A percentile compares a stretch with the other conserved stretches of the same genome.
Evolutionary conservation across 92 coral and sea anemone species (phyloP).

Genomic region (Diadumene lineata): DNA sequence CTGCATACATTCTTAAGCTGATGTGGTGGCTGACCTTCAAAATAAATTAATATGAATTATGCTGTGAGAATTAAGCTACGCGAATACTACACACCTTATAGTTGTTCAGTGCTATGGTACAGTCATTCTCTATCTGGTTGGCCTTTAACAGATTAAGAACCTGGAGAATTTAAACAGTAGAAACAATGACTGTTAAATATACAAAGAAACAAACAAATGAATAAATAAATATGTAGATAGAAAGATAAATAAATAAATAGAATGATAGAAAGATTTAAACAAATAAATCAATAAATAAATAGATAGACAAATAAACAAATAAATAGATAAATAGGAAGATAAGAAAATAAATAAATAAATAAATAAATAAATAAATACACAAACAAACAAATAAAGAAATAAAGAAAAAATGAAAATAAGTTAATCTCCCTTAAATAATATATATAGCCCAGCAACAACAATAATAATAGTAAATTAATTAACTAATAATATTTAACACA

Average conservation of each 20-base stretch:
- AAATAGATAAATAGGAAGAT: background rate
- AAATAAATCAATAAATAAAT: background rate
- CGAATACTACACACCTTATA: conserved; percentile 53
- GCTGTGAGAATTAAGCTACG: background rate
- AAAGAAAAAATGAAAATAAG: no score
- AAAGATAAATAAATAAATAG: background rate
- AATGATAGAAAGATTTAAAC: background rate
- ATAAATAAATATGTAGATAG: no score
- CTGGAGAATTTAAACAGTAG: conserved; percentile 47
- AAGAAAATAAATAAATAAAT: background rate
- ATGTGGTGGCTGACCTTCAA: no score
- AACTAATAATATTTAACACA: no score
- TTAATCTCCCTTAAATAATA: no score
- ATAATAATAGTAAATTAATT: no score
- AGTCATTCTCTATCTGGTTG: conserved; percentile 80
- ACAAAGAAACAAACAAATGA: no score
- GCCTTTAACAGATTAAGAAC: conserved; percentile 83
- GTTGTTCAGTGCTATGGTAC: conserved; percentile 69
- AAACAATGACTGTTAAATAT: background rate
- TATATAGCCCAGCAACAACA: no score
- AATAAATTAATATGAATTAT: no score
- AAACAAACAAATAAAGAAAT: no score
- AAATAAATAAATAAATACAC: no score
- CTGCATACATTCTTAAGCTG: no score
- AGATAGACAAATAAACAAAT: background rate